A percentile compares a stretch with the other conserved stretches of the same genome.
phyloP scores from a whole-genome alignment of 2,113 vertebrate species.

The Eleginops maclovinus region DNA sequence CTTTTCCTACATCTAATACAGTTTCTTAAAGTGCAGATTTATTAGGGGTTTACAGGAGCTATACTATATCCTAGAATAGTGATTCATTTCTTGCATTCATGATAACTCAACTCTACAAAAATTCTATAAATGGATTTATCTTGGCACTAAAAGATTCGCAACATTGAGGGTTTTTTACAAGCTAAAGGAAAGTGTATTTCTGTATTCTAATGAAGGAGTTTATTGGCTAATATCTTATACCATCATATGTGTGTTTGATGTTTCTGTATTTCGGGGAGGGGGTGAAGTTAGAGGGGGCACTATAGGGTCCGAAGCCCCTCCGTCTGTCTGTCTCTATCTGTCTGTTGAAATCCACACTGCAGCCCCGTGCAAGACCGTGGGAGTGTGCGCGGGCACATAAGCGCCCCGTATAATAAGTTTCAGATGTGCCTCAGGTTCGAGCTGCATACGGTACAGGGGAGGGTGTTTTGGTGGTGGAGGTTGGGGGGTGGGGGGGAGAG shows the following conservation, averaged over 20 bases:
- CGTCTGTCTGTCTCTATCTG: conserved; percentile 36
- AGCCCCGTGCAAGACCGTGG: conserved; percentile 64
- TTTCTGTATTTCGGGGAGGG: neutral
- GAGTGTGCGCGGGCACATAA: conserved; percentile 74
- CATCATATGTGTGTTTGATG: neutral
- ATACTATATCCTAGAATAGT: neutral
- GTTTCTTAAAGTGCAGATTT: neutral
- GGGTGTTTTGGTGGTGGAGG: conserved; percentile 38
- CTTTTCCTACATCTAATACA: neutral
- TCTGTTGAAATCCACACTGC: conserved; percentile 55
- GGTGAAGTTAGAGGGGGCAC: conserved; percentile 4
- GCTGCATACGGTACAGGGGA: conserved; percentile 61
- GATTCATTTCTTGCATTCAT: neutral
- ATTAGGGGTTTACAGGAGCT: neutral
- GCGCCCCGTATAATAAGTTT: conserved; percentile 83
- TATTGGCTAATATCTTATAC: too few relatives aligned
- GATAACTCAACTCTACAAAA: neutral
- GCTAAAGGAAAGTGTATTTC: neutral
- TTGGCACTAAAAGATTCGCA: neutral
- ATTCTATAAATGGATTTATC: neutral
- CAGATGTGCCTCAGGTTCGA: conserved; percentile 84
- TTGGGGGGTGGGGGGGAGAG: conserved; percentile 17
- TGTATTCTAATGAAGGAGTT: neutral
- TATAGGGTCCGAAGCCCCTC: conserved; percentile 18
- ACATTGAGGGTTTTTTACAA: neutral